Base-by-base conservation (phyloP, 2,113 vertebrate species). In the Hyperoodon ampullatus region DNA sequence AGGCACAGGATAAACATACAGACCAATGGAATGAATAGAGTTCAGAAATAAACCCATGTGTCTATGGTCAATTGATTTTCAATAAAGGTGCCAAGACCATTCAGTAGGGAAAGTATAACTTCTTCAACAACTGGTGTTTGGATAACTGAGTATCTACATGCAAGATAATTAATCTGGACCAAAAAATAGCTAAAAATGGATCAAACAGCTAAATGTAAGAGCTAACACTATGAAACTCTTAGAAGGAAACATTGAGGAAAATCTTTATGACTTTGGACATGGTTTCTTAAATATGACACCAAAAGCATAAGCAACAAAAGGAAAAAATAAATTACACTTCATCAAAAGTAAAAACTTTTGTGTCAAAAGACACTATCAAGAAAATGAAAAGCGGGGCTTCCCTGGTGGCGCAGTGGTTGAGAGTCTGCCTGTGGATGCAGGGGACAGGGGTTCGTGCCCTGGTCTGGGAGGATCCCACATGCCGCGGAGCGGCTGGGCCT, bases 231-330 rank as follows among this genome's bases (percentile, higher is more conserved):
- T 44, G 50, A 50, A 80, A 86, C 50, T 42, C 23, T 85, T 66
- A 50, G 39, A 78, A 61, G 58, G 81, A 92, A 84, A 92, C 4
- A 78, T 11, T 55, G 26, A 8, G 26, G 44, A 10, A 82, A 77
- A 58, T 87, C 16, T 95, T 92, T 35, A 77, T 47, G 19, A 71
- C 19, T 28, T 87, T n/a, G 4, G 16, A 66, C 65, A 58, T 42
- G 15, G 53, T 83, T 83, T 96, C 81, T 81, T 93, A 86, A 85
- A 30, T 44, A 86, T 80, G 28, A 80, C 55, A 93, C n/a, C 28
- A 85, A 93, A 78, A 80, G 53, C 60, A 88, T 12, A 71, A 89
- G 18, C 21, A 92, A 88, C 8, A 26, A 16, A 58, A 93, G 10
- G 47, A 61, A 87, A 70, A 77, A 93, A 70, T 70, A 83, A 77